A percentile compares a stretch with the other conserved stretches of the same genome.
Evolutionary conservation across 2,113 vertebrate genomes (phyloP).

Genomic region (Seriola rivoliana): DNA sequence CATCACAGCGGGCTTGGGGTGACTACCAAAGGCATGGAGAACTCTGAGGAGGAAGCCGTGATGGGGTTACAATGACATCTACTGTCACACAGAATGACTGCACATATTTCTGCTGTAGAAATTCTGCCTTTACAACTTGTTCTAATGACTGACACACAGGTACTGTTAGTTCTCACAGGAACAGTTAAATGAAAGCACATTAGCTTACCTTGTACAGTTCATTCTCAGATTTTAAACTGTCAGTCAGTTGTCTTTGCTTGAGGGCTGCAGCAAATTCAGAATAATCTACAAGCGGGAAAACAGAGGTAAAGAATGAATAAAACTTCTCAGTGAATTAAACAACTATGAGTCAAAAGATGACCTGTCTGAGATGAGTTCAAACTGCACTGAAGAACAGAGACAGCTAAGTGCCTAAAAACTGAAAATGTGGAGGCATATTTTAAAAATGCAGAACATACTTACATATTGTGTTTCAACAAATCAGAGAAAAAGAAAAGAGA

Average conservation of each 20-base stretch:
- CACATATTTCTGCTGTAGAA: not conserved
- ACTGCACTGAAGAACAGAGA: not conserved
- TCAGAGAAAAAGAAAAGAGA: not conserved
- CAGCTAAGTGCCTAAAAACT: not conserved
- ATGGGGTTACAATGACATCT: not conserved
- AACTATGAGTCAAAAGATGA: not conserved
- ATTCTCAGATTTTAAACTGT: conserved; percentile 38
- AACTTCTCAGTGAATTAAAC: not conserved
- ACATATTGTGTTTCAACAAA: conserved; percentile 35
- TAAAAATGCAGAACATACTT: conserved; percentile 33
- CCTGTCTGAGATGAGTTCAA: not conserved
- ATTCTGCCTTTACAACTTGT: not conserved
- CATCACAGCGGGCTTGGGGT: conserved; percentile 38
- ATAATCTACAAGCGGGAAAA: conserved; percentile 20
- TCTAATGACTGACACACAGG: not conserved
- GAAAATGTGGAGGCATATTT: not conserved
- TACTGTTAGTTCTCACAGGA: not conserved
- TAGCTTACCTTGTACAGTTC: conserved; percentile 68
- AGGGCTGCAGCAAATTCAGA: not conserved
- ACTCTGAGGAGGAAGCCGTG: conserved; percentile 67
- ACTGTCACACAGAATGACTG: not conserved
- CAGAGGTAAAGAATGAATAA: not conserved
- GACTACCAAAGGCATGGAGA: conserved; percentile 57
- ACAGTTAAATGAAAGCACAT: not conserved
- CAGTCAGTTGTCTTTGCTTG: not conserved